Percentiles rank a stretch among this genome's conserved stretches.
Conservation (phyloP, 2,797 vertebrate species). For the Crenuchus spilurus region DNA sequence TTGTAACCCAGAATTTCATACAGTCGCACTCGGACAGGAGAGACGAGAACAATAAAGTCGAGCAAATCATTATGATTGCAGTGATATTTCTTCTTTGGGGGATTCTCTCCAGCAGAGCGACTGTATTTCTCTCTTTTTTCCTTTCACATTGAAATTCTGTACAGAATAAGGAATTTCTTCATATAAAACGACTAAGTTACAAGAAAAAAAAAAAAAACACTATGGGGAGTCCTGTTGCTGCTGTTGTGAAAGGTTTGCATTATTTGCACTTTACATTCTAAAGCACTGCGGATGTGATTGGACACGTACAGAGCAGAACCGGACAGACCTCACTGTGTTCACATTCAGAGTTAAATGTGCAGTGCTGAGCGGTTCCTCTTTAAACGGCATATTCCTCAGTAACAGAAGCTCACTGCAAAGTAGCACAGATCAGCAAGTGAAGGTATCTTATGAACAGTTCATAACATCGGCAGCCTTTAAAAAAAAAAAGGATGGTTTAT, state of each 20-base stretch:
- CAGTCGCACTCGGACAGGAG: constrained; percentile 85
- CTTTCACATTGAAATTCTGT: constrained; percentile 70
- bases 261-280: constrained; percentile 59
- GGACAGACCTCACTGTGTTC: constrained; percentile 17
- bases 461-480: too few relatives aligned
- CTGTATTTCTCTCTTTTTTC: constrained; percentile 58
- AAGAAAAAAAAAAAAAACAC: constrained; percentile 42
- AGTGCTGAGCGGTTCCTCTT: too few relatives aligned
- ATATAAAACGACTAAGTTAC: constrained; percentile 76
- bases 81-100: constrained; percentile 81
- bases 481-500: too few relatives aligned
- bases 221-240: constrained; percentile 70
- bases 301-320: constrained; percentile 22
- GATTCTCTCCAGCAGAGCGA: constrained; percentile 69
- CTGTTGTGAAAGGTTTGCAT: constrained; percentile 71
- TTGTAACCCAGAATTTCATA: constrained; percentile 74
- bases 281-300: constrained; percentile 55
- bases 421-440: too few relatives aligned
- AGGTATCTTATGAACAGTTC: too few relatives aligned
- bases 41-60: constrained; percentile 79
- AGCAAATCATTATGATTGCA: constrained; percentile 75
- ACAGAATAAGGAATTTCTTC: constrained; percentile 74
- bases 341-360: neutral
- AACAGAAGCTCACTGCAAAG: too few relatives aligned
- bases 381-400: constrained; percentile 14